phyloP scores from a whole-genome alignment of 2,113 vertebrate species.

The Neogale vison region DNA sequence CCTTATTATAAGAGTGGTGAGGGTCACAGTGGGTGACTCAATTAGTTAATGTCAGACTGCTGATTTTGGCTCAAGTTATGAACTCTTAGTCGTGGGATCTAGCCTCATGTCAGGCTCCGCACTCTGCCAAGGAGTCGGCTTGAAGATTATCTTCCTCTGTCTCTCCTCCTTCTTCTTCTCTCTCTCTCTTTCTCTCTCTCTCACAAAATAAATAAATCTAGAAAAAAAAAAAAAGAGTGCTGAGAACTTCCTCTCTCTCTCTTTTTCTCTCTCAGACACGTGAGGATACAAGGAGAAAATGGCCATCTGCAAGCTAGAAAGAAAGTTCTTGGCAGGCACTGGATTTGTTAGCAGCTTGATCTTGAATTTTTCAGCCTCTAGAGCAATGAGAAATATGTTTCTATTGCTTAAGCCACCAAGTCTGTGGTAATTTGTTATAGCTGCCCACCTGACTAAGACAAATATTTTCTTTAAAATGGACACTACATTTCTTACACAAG shows the following conservation, averaged over 20 bases:
- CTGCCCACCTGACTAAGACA: background rate
- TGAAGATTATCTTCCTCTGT: background rate
- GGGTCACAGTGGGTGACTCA: background rate
- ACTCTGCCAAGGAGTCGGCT: background rate
- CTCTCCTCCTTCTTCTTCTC: background rate
- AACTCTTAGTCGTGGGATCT: background rate
- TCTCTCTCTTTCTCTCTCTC: background rate
- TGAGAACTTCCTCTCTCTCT: background rate
- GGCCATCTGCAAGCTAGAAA: background rate
- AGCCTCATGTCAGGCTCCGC: background rate
- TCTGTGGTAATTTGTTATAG: background rate
- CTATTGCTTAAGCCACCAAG: background rate
- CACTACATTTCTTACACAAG: conserved; percentile 1
- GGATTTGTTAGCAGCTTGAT: background rate
- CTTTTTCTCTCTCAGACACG: background rate
- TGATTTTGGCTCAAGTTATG: background rate
- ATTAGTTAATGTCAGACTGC: background rate
- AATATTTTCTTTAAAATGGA: conserved; percentile 46
- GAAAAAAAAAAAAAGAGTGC: background rate
- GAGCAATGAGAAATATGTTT: background rate
- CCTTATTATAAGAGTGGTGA: background rate
- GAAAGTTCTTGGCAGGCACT: background rate
- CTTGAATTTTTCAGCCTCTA: background rate
- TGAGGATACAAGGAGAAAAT: background rate
- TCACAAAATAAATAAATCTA: background rate